Base-by-base conservation (phyloP, 1,140 invertebrate genomes). In the Coenobita brevimanus region DNA sequence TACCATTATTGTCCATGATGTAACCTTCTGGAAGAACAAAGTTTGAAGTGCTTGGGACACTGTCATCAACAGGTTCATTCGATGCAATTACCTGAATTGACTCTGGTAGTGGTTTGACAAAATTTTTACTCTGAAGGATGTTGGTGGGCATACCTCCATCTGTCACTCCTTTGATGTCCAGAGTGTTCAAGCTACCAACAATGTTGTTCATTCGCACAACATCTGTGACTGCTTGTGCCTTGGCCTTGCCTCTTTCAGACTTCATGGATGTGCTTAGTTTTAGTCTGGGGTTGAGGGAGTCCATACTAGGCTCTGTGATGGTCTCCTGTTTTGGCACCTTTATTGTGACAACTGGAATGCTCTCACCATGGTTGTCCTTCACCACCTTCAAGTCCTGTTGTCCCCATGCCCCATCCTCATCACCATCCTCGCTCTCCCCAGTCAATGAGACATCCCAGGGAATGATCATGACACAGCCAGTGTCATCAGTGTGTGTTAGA, bases 11-110 rank as follows among this genome's bases (percentile, higher is more conserved):
- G 27, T 87, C 85, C 27, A 87, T 33, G 17, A 87, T 80, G 36
- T 87, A 87, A 3, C 85, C 76, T 33, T 87, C 85, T 2, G 85
- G 85, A n/a, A 87, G 64, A 10, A 80, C 76, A 43, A 87, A 80
- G 33, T 73, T 87, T 41, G 85, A 87, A 15, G 41, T 57, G 36
- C 67, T 69, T 6, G 62, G 76, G 10, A 69, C 73, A 21, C 60
- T 54, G n/a, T 80, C 78, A 41, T 87, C 78, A 3, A 87, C 76
- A 4, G 85, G 78, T 41, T 73, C 76, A 43, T 80, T 80, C 41
- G 85, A 73, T 21, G 85, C 78, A 43, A 87, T 80, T 2, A 87
- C 85, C 33, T 87, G 85, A 0, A 87, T 71, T 30, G 85, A 71
- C 71, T 87, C 78, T 15, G 85, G 85, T 17, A 80, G 67, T 0